phyloP scores from a whole-genome alignment of 2,113 vertebrate genomes.

The Eonycteris spelaea region DNA sequence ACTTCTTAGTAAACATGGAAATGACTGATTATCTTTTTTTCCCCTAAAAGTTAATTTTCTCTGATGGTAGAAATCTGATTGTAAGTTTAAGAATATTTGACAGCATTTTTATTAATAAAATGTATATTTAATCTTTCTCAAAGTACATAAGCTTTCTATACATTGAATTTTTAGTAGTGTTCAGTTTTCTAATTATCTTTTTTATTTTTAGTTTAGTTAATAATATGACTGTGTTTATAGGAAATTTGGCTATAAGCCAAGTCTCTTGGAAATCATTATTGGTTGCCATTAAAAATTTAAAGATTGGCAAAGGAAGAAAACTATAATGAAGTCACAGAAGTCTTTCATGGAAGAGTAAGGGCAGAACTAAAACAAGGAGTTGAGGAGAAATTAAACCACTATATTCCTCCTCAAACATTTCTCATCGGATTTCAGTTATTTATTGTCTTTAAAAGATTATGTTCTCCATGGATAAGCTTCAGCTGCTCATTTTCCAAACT shows the following conservation, averaged over 20 bases:
- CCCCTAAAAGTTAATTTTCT: neutral
- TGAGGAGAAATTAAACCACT: conserved; percentile 8
- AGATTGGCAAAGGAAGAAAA: neutral
- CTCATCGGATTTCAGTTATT: neutral
- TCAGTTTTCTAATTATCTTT: conserved; percentile 6
- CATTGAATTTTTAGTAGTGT: neutral
- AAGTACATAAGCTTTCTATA: neutral
- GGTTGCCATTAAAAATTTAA: conserved; percentile 34
- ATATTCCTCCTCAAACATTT: neutral
- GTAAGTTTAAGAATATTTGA: neutral
- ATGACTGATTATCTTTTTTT: neutral
- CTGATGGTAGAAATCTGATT: neutral
- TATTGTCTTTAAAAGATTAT: conserved; percentile 16
- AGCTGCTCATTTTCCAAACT: neutral
- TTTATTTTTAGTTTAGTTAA: conserved; percentile 4
- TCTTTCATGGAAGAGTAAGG: neutral
- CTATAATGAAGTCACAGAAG: neutral
- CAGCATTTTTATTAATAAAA: neutral
- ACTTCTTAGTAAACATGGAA: neutral
- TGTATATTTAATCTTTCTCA: neutral
- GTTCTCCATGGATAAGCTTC: neutral
- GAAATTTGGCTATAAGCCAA: neutral
- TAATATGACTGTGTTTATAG: conserved; percentile 11
- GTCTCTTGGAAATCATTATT: conserved; percentile 34
- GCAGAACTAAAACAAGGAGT: neutral